Evolutionary conservation across 1,140 invertebrate species (phyloP), one percentile per base, ranked within the genome.

Genomic region (Lasioglossum albipes): DNA sequence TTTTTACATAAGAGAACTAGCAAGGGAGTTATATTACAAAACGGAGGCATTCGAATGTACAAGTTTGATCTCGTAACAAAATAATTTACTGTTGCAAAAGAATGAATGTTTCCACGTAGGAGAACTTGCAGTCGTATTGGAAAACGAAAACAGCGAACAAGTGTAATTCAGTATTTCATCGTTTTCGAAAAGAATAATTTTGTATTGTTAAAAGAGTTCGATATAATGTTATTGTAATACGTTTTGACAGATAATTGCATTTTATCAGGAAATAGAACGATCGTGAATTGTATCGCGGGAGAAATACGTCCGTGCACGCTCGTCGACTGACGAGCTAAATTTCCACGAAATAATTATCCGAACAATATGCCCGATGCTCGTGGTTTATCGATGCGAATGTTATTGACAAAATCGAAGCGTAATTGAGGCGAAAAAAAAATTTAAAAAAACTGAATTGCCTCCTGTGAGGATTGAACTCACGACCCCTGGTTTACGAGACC

Each of bases 401-500:
- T 16, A 2, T 42, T 31, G 3, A 9, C 20, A n/a, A 59, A 59
- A 59, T 59, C n/a, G 1, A 45, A 7, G 2, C 7, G 2, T 59
- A 22, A 54, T 31, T 0, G 7, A 16, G 42, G 36, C 20, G 36
- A 65, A 59, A 71, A 81, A 59, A 78, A 65, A 27, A 16, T n/a
- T n/a, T n/a, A 41, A 52, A 75, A 83, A 83, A 75, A 69, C 57
- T 61, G n/a, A 59, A 2, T 54, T 94, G 94, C 94, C 94, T 94
- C 94, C 94, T 94, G 94, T 95, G 95, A 95, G 95, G 94, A 94
- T 96, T 94, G 95, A 96, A 96, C 95, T 96, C 95, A 95, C 95
- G 95, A 96, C 95, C 95, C 95, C 95, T 95, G 95, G 95, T 96
- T 96, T 96, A 96, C 95, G 95, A 96, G 95, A 96, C 95, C 95